phyloP scores from a whole-genome alignment of 1,140 invertebrate species.

The Drosophila guanche region DNA sequence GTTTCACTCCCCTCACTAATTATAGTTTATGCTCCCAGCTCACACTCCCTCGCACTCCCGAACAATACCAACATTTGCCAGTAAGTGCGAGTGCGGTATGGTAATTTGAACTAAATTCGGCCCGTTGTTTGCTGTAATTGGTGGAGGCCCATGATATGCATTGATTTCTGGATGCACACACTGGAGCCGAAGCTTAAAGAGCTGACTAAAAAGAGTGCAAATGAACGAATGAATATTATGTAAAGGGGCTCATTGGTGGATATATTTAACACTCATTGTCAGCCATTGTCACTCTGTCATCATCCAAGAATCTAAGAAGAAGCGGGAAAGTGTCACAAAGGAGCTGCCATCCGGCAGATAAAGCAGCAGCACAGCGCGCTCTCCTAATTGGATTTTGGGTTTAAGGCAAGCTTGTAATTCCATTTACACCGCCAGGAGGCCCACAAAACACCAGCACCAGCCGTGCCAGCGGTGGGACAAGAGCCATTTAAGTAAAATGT shows the following conservation, averaged over 20 bases:
- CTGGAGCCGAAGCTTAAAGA: too few relatives aligned
- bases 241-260: too few relatives aligned
- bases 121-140: conserved; percentile 34
- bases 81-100: neutral
- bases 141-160: neutral
- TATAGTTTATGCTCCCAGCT: conserved; percentile 51
- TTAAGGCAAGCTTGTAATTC: conserved; percentile 81
- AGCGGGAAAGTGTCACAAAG: too few relatives aligned
- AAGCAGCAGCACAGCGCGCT: conserved; percentile 50
- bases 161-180: too few relatives aligned
- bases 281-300: too few relatives aligned
- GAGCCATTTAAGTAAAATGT: conserved; percentile 76
- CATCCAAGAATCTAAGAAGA: too few relatives aligned
- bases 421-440: conserved; percentile 64
- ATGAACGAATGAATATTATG: neutral
- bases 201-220: too few relatives aligned
- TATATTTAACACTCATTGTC: too few relatives aligned
- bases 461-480: conserved; percentile 17
- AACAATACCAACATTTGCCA: neutral
- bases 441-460: conserved; percentile 29
- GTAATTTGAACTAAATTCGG: conserved; percentile 48
- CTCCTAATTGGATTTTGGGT: conserved; percentile 79
- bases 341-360: conserved; percentile 28
- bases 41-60: neutral
- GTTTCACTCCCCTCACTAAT: conserved; percentile 62